These are phyloP conservation scores for Crambe crambe DNA, from an alignment of 37 sponge, comb jelly and placozoan species.

Conservation along the genomic window DNA sequence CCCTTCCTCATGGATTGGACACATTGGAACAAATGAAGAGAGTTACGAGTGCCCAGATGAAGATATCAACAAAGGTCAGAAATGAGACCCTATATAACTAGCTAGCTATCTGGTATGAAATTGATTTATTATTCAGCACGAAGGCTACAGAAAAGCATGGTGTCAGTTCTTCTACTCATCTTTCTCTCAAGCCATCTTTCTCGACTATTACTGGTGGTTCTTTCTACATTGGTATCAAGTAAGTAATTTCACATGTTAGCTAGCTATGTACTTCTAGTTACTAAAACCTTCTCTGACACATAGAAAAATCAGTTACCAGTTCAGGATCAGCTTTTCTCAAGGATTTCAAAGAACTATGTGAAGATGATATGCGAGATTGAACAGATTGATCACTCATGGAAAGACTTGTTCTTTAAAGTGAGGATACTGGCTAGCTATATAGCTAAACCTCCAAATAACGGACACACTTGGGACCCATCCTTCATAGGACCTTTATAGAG, in stretches of 20 bases:
- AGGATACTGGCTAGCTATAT: not conserved
- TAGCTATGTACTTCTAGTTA: not conserved
- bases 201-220: slow-evolving; percentile 87
- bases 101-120: not conserved
- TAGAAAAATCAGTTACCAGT: not conserved
- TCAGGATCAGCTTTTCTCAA: slow-evolving; percentile 64
- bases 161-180: slow-evolving; percentile 34
- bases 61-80: slow-evolving; percentile 54
- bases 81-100: not conserved
- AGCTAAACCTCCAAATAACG: slow-evolving; percentile 2
- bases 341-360: slow-evolving; percentile 78
- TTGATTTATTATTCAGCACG: slow-evolving; percentile 1
- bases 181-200: slow-evolving; percentile 51
- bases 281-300: not conserved
- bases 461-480: not conserved
- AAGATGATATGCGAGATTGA: slow-evolving; percentile 29
- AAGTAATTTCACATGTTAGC: not conserved
- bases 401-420: slow-evolving; percentile 56
- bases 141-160: slow-evolving; percentile 44
- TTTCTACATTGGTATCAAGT: slow-evolving; percentile 83
- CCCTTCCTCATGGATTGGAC: slow-evolving; percentile 75
- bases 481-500: not conserved
- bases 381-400: slow-evolving; percentile 21
- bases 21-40: slow-evolving; percentile 45
- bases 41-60: slow-evolving; percentile 71